These are phyloP conservation scores for Rhinoptilus africanus DNA, from an alignment of 2,113 vertebrate species.

Conservation along the genomic window DNA sequence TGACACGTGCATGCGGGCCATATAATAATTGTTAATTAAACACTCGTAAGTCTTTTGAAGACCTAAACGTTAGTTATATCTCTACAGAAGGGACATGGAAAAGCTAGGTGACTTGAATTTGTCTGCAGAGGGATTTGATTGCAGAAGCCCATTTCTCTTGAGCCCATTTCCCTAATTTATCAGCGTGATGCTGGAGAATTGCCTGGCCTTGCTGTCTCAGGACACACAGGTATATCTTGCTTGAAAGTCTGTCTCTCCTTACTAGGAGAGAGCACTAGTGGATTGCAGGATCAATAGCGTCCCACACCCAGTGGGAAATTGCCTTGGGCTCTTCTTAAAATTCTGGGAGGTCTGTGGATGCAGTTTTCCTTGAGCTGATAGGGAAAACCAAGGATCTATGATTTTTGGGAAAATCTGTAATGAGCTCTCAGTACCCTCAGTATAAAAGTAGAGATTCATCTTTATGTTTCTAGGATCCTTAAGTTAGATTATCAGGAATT, in stretches of 20 bases:
- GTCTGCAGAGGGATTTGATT: background rate
- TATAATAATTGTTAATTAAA: background rate
- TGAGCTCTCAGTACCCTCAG: background rate
- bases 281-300: background rate
- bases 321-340: background rate
- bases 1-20: background rate
- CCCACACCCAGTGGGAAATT: background rate
- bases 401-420: background rate
- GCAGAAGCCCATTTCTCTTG: background rate
- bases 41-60: background rate
- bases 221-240: background rate
- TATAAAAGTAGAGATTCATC: background rate
- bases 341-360: background rate
- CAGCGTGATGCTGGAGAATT: background rate
- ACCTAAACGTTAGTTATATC: background rate
- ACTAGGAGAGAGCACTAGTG: background rate
- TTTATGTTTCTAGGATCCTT: background rate
- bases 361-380: background rate
- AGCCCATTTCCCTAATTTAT: background rate
- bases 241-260: background rate
- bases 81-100: background rate
- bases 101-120: background rate
- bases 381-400: background rate
- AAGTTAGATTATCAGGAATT: conserved; percentile 11
- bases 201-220: background rate